Percentiles rank a stretch among this genome's conserved stretches.
These are phyloP conservation scores for Panopea generosa DNA, from an alignment of 2,888 invertebrate species.

Conservation along the genomic window DNA sequence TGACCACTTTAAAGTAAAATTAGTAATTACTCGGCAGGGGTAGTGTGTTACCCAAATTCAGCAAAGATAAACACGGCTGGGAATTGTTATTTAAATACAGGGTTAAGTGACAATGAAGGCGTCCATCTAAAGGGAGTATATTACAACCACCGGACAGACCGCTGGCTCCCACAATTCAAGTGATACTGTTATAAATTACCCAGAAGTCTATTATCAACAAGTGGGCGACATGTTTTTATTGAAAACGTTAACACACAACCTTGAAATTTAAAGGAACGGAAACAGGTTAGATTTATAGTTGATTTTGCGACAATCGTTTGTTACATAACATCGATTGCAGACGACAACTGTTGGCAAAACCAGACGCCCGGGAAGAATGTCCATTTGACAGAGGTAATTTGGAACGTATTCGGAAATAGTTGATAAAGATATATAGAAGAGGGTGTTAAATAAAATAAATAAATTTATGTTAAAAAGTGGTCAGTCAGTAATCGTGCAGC, in stretches of 20 bases:
- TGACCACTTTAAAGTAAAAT: constrained; percentile 45
- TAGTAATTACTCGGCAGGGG: constrained; percentile 51
- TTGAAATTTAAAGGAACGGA: constrained; percentile 34
- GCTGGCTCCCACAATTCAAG: constrained; percentile 22
- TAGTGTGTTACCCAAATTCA: constrained; percentile 15
- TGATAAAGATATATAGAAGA: too few species aligned
- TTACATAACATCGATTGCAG: background rate
- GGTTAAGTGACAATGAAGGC: constrained; percentile 37
- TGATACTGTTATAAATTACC: constrained; percentile 45
- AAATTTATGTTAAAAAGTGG: too few species aligned
- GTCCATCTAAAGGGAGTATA: constrained; percentile 29
- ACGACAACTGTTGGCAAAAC: background rate
- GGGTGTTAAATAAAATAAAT: too few species aligned
- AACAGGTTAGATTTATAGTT: constrained; percentile 17
- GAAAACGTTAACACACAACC: constrained; percentile 32
- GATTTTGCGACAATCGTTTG: background rate
- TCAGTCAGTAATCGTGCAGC: too few species aligned
- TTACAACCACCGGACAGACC: constrained; percentile 27
- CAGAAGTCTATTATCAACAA: constrained; percentile 34
- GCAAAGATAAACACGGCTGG: constrained; percentile 46
- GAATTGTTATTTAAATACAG: constrained; percentile 47
- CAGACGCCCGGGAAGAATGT: background rate
- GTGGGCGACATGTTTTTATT: constrained; percentile 32
- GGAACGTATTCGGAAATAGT: too few species aligned
- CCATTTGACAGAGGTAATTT: background rate